phyloP scores from a whole-genome alignment of 2,888 invertebrate genomes.

The Parapristionchus giblindavisi region DNA sequence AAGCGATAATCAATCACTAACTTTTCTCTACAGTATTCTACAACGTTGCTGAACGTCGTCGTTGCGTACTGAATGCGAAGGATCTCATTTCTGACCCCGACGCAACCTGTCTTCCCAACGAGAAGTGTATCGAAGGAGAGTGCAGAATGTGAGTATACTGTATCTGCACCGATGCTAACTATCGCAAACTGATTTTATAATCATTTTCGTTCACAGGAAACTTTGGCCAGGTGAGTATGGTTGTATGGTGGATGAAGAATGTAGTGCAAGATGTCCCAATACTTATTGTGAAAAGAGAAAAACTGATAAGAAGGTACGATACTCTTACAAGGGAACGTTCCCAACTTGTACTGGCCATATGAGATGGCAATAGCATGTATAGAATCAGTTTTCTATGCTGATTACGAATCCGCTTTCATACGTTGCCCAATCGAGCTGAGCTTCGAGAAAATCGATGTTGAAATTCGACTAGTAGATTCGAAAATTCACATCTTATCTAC shows the following conservation, averaged over 20 bases:
- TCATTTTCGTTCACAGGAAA: slow-evolving; percentile 58
- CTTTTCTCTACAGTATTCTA: slow-evolving; percentile 60
- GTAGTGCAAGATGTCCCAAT: slow-evolving; percentile 61
- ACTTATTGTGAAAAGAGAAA: slow-evolving; percentile 62
- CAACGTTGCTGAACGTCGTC: slow-evolving; percentile 60
- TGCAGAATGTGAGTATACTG: slow-evolving; percentile 58
- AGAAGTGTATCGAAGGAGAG: slow-evolving; percentile 66
- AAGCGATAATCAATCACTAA: neutral
- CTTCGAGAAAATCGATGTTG: no score
- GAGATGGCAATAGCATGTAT: no score
- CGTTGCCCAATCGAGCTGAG: no score
- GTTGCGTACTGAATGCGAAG: slow-evolving; percentile 51
- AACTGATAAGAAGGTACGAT: slow-evolving; percentile 37
- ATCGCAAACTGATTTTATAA: neutral
- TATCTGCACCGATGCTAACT: neutral
- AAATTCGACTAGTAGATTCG: no score
- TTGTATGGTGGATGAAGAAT: slow-evolving; percentile 61
- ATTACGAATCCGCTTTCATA: no score
- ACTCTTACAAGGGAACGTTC: no score
- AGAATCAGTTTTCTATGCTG: no score
- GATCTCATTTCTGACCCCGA: slow-evolving; percentile 59
- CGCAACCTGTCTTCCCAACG: slow-evolving; percentile 66
- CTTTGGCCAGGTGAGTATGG: slow-evolving; percentile 69
- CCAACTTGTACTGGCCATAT: no score
- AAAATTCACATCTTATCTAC: no score